A percentile compares a stretch with the other conserved stretches of the same genome.
Evolutionary conservation across 1,140 invertebrate species (phyloP).

Genomic region (Euschistus heros): DNA sequence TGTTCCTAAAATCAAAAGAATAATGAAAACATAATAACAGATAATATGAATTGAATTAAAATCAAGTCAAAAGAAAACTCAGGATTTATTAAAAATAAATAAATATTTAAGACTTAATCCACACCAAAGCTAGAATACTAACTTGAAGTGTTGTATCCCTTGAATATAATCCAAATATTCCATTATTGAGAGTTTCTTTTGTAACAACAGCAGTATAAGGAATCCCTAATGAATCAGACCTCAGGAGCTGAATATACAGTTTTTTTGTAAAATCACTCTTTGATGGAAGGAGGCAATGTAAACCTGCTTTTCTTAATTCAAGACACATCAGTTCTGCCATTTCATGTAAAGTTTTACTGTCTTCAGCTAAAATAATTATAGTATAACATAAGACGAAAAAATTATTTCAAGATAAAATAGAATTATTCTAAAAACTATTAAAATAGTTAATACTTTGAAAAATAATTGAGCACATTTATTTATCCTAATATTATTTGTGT

Average conservation of each 20-base stretch:
- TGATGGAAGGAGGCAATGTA: conserved; percentile 29
- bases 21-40: not conserved
- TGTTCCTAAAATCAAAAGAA: conserved; percentile 26
- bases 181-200: conserved; percentile 52
- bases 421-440: no score
- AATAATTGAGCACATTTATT: no score
- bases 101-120: no score
- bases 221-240: conserved; percentile 41
- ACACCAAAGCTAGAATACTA: conserved; percentile 23
- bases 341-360: conserved; percentile 15
- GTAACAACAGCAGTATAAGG: conserved; percentile 56
- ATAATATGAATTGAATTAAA: not conserved
- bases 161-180: conserved; percentile 56
- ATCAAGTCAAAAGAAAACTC: not conserved
- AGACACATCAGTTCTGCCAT: conserved; percentile 25
- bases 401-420: no score
- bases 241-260: conserved; percentile 28
- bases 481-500: no score
- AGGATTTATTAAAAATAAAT: no score
- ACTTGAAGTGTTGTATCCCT: conserved; percentile 60
- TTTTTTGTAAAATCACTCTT: conserved; percentile 25
- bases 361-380: conserved; percentile 22
- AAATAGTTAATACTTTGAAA: no score
- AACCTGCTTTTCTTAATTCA: conserved; percentile 35
- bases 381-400: no score